phyloP scores from a whole-genome alignment of 30 jellyfish, hydroid and myxozoan genomes.

The Aurelia aurita region DNA sequence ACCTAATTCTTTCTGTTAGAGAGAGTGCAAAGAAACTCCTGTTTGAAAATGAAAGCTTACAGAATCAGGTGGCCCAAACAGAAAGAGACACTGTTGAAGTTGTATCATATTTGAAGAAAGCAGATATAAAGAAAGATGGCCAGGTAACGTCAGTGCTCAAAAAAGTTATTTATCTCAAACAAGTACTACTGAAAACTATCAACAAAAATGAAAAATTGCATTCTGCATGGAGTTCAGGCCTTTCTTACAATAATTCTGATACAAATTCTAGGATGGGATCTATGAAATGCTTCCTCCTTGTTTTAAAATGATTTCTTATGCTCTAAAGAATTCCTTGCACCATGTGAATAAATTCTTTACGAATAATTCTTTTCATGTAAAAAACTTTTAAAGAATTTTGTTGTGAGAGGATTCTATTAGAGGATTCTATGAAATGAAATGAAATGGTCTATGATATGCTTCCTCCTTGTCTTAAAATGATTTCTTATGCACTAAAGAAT shows the following conservation, averaged over 20 bases:
- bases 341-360: no score
- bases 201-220: background rate
- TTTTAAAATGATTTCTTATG: no score
- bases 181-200: background rate
- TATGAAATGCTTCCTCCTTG: no score
- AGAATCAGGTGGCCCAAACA: constrained; percentile 81
- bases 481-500: no score
- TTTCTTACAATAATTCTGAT: no score
- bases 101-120: constrained; percentile 78
- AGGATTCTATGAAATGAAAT: no score
- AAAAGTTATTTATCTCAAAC: background rate
- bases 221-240: background rate
- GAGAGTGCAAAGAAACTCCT: constrained; percentile 86
- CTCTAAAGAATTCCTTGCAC: no score
- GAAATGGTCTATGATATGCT: no score
- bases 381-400: background rate
- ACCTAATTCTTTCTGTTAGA: constrained; percentile 11
- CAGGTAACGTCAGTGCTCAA: constrained; percentile 43
- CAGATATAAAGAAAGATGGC: constrained; percentile 84
- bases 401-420: background rate
- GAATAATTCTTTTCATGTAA: background rate
- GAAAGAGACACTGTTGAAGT: constrained; percentile 93
- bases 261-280: no score
- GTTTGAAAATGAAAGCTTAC: constrained; percentile 87
- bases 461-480: no score